Percentiles rank a stretch among this genome's conserved stretches.
Evolutionary conservation across 1,140 invertebrate species (phyloP).

Genomic region (Drosophila tsacasi): DNA sequence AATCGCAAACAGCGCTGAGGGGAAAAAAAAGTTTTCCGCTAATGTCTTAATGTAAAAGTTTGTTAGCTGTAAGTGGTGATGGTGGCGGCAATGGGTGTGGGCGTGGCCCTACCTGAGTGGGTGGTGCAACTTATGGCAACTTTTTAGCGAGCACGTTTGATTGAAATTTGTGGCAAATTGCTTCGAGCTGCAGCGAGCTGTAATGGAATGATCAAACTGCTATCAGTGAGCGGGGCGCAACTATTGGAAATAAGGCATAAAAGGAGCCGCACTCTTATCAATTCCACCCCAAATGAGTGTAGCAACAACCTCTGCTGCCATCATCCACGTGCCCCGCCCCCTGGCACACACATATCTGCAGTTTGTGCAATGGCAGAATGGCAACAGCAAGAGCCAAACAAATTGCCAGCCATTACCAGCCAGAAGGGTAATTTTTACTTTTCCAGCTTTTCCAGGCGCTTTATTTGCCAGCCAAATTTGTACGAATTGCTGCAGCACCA

Average conservation of each 20-base stretch:
- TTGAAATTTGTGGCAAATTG: constrained; percentile 82
- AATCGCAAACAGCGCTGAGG: constrained; percentile 55
- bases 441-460: constrained; percentile 68
- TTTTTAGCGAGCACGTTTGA: constrained; percentile 79
- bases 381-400: constrained; percentile 67
- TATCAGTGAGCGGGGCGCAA: constrained; percentile 42
- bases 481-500: constrained; percentile 69
- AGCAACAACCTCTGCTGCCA: constrained; percentile 19
- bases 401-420: constrained; percentile 78
- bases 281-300: constrained; percentile 28
- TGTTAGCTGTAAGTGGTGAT: constrained; percentile 63
- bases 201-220: constrained; percentile 61
- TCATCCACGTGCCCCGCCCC: constrained; percentile 9
- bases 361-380: constrained; percentile 65
- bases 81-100: constrained; percentile 3
- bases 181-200: constrained; percentile 52
- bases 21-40: constrained; percentile 73
- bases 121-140: constrained; percentile 68
- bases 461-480: constrained; percentile 83
- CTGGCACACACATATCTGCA: constrained; percentile 54
- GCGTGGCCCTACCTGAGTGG: constrained; percentile 49
- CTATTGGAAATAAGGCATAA: constrained; percentile 60
- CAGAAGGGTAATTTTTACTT: constrained; percentile 83
- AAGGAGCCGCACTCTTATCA: constrained; percentile 53
- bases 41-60: constrained; percentile 84